Conservation (phyloP, 92 coral and sea anemone species). For the Paragorgia papillata region DNA sequence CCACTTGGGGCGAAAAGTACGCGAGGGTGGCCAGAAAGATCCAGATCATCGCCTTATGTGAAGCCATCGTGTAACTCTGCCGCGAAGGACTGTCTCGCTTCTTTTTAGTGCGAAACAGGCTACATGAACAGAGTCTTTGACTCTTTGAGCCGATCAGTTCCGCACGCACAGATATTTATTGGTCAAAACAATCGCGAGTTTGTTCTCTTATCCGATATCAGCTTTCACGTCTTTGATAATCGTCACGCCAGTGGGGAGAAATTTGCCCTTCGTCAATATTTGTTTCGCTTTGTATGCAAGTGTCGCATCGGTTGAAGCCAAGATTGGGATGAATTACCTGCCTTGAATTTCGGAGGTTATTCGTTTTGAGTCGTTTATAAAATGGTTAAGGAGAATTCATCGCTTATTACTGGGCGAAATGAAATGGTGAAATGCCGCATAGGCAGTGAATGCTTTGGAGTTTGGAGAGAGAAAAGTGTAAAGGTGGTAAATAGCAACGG, state of each 20-base stretch:
- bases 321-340: not conserved
- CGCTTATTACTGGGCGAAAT: too few species aligned
- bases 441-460: too few species aligned
- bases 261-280: not conserved
- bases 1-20: conserved; percentile 13
- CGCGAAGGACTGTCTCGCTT: too few species aligned
- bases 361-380: too few species aligned
- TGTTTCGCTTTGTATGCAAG: not conserved
- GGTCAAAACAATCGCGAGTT: not conserved
- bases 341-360: too few species aligned
- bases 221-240: not conserved
- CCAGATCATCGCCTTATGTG: not conserved
- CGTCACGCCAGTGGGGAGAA: not conserved
- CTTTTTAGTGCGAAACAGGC: too few species aligned
- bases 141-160: not conserved
- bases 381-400: too few species aligned
- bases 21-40: not conserved
- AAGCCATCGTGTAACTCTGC: not conserved
- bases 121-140: too few species aligned
- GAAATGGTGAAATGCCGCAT: too few species aligned
- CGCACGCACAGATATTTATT: not conserved
- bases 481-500: too few species aligned
- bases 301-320: not conserved
- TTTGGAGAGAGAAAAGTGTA: too few species aligned
- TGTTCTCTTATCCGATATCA: not conserved